Evolutionary conservation across 2,888 invertebrate species (phyloP), one percentile per base, ranked within the genome.

Genomic region (Dioctria rufipes): DNA sequence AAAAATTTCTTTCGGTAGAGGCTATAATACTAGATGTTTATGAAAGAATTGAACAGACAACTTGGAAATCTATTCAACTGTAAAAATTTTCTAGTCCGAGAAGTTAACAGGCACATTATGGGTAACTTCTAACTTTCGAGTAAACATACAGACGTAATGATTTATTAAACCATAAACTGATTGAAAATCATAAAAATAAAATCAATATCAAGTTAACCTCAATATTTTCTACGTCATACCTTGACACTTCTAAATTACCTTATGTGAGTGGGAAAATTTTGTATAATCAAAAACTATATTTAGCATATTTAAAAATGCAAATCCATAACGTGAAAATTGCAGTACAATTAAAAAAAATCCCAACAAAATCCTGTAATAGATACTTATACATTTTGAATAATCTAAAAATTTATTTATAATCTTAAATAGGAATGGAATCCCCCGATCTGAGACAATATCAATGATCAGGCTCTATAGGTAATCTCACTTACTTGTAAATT

Each of bases 301-400:
- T 69, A 69, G 51, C 9, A 4, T 9, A 46, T 13, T n/a, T 61
- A 13, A 69, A 69, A 69, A 39, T 69, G 49, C 69, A 40, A 54
- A 54, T 54, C 11, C n/a, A 4, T 11, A 54, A n/a, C 2, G 6
- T 51, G 51, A 69, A 69, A 69, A 51, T 69, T 69, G 69, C 69
- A 69, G 69, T 51, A 51, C 69, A 69, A 69, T n/a, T 51, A 37
- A 51, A 51, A 69, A 69, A 69, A 37, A 51, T 69, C 69, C 69
- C 69, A 39, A 51, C 37, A 51, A 69, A 51, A 69, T 69, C 69
- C 69, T 69, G 25, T 69, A 49, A 51, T 25, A 25, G 25, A 25
- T 2, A 2, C 25, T 25, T 25, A 25, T 51, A 49, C 51, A 51
- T 39, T 69, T 69, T 11, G 69, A 69, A 69, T 69, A 69, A 69